Conservation (phyloP, 23 tunicate genomes). For the Clavelina lepadiformis region DNA sequence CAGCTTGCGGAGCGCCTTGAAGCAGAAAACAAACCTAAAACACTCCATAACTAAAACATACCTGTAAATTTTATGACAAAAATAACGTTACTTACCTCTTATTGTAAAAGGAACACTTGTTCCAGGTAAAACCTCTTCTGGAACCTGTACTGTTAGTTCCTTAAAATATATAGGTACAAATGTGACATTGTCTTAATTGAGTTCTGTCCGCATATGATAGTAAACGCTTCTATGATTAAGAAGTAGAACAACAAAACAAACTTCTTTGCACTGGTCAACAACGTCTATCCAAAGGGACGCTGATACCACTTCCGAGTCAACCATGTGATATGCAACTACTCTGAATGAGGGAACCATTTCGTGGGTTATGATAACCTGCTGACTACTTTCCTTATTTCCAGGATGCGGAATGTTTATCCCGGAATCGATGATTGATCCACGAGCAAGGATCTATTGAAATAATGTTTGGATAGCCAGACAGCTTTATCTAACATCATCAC, state of each 20-base stretch:
- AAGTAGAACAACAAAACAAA: neutral
- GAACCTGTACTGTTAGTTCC: constrained; percentile 19
- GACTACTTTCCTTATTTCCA: constrained; percentile 3
- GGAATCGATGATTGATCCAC: constrained; percentile 45
- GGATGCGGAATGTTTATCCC: constrained; percentile 17
- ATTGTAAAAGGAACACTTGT: constrained; percentile 8
- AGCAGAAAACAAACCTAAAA: too few relatives aligned
- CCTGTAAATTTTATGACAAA: too few relatives aligned
- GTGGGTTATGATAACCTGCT: constrained; percentile 3
- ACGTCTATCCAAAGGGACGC: constrained; percentile 37
- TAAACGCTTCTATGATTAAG: neutral
- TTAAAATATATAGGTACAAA: too few relatives aligned
- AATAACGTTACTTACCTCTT: constrained; percentile 14
- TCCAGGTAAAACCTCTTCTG: constrained; percentile 29
- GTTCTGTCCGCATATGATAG: too few relatives aligned
- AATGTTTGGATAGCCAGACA: too few relatives aligned
- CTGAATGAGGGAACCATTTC: constrained; percentile 37
- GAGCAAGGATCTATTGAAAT: constrained; percentile 35
- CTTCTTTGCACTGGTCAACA: constrained; percentile 36
- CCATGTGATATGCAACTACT: constrained; percentile 37
- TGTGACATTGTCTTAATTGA: too few relatives aligned
- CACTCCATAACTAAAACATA: too few relatives aligned
- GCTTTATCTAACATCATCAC: too few relatives aligned
- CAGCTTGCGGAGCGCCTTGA: neutral
- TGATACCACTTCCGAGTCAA: constrained; percentile 15